Conservation (phyloP, 2,113 vertebrate species). For the Halcyon malimbica region DNA sequence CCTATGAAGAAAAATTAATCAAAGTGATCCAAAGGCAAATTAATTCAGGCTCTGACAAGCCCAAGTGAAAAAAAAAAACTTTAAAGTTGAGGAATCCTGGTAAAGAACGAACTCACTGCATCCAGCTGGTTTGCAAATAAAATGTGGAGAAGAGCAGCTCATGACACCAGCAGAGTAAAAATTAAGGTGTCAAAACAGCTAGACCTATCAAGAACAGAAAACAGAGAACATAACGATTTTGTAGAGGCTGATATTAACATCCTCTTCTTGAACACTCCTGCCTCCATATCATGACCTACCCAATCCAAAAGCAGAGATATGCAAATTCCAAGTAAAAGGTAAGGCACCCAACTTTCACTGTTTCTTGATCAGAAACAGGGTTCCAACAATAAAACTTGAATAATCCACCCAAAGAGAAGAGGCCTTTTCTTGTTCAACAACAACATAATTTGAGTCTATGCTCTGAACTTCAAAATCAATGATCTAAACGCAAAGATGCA, state of each 20-base stretch:
- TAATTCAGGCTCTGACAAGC: background rate
- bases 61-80: background rate
- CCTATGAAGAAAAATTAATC: background rate
- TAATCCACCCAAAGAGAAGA: background rate
- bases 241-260: background rate
- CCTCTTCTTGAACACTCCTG: background rate
- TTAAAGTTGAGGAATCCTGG: background rate
- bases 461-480: background rate
- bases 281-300: accelerated
- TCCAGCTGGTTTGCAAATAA: background rate
- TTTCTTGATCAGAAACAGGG: background rate
- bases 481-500: background rate
- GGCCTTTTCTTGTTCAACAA: background rate
- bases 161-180: background rate
- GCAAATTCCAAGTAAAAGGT: background rate
- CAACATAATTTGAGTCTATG: background rate
- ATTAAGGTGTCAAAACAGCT: background rate
- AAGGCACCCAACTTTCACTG: background rate
- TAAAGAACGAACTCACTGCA: background rate
- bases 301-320: background rate
- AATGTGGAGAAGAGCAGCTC: background rate
- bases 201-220: background rate
- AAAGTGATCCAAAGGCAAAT: background rate
- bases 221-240: background rate
- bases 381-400: background rate